A percentile compares a stretch with the other conserved stretches of the same genome.
Conservation (phyloP, 2,797 vertebrate genomes). For the Trachurus trachurus region DNA sequence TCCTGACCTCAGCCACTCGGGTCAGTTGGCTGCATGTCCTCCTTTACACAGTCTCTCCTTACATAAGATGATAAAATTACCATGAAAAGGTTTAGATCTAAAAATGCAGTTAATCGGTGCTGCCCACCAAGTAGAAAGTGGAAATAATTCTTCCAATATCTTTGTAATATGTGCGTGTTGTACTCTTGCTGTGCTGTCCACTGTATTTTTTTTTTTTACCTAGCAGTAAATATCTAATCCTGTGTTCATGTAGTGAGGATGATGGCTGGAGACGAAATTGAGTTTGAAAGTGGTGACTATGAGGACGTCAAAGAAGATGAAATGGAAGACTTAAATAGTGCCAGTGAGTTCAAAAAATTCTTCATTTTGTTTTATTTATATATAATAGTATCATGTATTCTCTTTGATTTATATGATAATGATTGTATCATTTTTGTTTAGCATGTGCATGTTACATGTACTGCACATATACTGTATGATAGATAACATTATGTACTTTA, state of each 20-base stretch:
- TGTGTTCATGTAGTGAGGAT: slow-evolving; percentile 40
- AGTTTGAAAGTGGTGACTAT: slow-evolving; percentile 63
- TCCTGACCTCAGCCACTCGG: background rate
- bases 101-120: background rate
- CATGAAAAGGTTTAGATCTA: background rate
- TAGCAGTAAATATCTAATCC: background rate
- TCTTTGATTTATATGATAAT: too few species aligned
- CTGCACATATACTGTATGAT: too few species aligned
- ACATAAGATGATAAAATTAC: too few species aligned
- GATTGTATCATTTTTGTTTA: too few species aligned
- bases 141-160: background rate
- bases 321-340: slow-evolving; percentile 10
- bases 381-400: background rate
- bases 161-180: background rate
- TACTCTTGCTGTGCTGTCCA: background rate
- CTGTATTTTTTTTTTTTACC: background rate
- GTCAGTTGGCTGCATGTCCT: too few species aligned
- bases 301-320: slow-evolving; percentile 61
- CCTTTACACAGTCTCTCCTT: too few species aligned
- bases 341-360: slow-evolving; percentile 44
- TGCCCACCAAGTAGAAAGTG: background rate
- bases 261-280: background rate
- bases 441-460: too few species aligned
- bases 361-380: background rate
- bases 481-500: too few species aligned